Percentiles rank a stretch among this genome's conserved stretches.
phyloP scores from a whole-genome alignment of 2,888 invertebrate genomes.

The Tetramorium bicarinatum region DNA sequence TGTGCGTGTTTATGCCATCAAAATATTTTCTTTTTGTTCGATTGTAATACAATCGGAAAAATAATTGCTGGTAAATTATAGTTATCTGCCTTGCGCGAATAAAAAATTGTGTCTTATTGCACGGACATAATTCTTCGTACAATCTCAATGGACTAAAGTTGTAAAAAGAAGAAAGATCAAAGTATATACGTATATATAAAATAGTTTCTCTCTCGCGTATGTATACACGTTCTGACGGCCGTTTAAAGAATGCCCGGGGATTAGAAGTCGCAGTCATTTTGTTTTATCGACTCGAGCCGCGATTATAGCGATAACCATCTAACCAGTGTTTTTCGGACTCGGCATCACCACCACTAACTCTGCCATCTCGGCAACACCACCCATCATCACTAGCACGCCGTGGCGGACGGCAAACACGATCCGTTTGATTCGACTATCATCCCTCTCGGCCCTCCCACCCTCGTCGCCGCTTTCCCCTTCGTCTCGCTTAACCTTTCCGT shows the following conservation, averaged over 20 bases:
- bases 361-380: constrained; percentile 63
- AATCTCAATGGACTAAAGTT: constrained; percentile 2
- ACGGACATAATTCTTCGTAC: neutral
- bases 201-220: neutral
- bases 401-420: constrained; percentile 72
- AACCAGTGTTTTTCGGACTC: constrained; percentile 74
- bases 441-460: constrained; percentile 36
- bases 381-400: constrained; percentile 69
- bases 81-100: neutral
- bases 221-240: constrained; percentile 44
- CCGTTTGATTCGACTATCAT: constrained; percentile 73
- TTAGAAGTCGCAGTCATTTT: constrained; percentile 71
- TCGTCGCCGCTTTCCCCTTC: neutral
- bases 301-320: constrained; percentile 83
- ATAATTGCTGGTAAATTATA: neutral
- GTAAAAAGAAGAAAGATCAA: neutral
- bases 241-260: constrained; percentile 71
- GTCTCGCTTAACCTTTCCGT: constrained; percentile 31
- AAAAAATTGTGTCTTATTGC: neutral
- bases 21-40: neutral
- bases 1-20: neutral
- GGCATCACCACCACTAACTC: constrained; percentile 60
- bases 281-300: constrained; percentile 77
- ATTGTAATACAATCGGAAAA: constrained; percentile 6
- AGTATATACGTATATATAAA: neutral